Percentiles rank a stretch among this genome's conserved stretches.
Conservation (phyloP, 2,888 invertebrate genomes). For the Steromphala cineraria region DNA sequence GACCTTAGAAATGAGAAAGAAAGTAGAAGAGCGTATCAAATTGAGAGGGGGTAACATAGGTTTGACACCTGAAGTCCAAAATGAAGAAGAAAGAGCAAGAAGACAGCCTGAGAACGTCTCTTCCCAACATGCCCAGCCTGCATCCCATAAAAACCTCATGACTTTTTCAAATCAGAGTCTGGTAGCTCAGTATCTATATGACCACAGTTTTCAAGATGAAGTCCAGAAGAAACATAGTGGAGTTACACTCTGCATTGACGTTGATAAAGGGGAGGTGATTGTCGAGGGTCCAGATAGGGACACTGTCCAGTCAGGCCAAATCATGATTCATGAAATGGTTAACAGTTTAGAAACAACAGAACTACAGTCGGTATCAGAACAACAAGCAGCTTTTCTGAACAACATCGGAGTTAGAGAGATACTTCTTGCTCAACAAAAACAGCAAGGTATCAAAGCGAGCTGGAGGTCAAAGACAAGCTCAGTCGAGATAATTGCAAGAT, state of each 20-base stretch:
- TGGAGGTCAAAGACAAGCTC: background rate
- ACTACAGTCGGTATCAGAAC: background rate
- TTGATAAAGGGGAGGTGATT: background rate
- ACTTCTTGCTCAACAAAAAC: background rate
- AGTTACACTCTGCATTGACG: background rate
- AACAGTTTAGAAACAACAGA: background rate
- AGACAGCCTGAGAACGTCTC: background rate
- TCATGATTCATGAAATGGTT: background rate
- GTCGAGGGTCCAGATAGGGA: background rate
- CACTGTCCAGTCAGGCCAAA: background rate
- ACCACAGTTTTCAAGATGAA: background rate
- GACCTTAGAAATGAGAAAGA: background rate
- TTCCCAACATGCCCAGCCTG: background rate
- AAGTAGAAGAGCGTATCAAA: background rate
- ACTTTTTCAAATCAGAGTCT: background rate
- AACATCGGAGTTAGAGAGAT: background rate
- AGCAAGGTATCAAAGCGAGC: background rate
- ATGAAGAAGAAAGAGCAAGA: background rate
- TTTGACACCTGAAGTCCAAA: background rate
- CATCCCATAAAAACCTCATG: background rate
- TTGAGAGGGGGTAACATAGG: background rate
- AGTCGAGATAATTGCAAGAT: background rate
- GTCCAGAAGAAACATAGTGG: background rate
- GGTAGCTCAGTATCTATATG: background rate
- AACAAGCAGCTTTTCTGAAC: background rate